Evolutionary conservation across 2,113 vertebrate genomes (phyloP).

Genomic region (Grantiella picta): DNA sequence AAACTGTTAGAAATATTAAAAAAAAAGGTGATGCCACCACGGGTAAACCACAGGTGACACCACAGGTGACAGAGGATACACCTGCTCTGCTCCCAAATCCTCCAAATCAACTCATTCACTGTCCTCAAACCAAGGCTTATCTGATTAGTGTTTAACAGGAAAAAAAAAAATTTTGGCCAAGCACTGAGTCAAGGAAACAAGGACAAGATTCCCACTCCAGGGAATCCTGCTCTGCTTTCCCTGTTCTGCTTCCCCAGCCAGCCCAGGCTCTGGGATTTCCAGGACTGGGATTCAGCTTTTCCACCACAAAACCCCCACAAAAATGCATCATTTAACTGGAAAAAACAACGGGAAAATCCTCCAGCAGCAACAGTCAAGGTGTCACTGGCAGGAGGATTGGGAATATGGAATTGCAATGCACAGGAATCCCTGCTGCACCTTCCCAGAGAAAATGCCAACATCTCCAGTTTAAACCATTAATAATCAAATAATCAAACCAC

Average conservation of each 20-base stretch:
- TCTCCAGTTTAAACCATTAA: background rate
- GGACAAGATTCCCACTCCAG: background rate
- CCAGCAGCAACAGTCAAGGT: fast-evolving
- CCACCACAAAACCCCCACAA: background rate
- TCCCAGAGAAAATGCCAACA: background rate
- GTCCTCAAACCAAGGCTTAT: background rate
- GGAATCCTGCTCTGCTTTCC: background rate
- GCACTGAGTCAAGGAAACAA: fast-evolving
- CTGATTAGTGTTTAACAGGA: background rate
- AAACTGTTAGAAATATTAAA: no score
- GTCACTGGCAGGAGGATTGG: background rate
- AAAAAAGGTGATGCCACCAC: no score
- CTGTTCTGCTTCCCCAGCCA: background rate
- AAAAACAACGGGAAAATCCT: background rate
- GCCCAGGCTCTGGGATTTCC: background rate
- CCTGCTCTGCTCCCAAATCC: background rate
- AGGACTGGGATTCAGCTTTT: background rate
- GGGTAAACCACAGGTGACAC: background rate
- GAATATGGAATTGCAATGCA: background rate
- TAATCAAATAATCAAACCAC: background rate
- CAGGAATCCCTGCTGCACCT: background rate
- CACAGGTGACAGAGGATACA: background rate
- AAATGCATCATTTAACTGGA: background rate
- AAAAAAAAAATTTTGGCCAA: background rate
- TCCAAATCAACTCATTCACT: background rate